phyloP scores from a whole-genome alignment of 2,888 invertebrate species.

The Hedychridium roseum region DNA sequence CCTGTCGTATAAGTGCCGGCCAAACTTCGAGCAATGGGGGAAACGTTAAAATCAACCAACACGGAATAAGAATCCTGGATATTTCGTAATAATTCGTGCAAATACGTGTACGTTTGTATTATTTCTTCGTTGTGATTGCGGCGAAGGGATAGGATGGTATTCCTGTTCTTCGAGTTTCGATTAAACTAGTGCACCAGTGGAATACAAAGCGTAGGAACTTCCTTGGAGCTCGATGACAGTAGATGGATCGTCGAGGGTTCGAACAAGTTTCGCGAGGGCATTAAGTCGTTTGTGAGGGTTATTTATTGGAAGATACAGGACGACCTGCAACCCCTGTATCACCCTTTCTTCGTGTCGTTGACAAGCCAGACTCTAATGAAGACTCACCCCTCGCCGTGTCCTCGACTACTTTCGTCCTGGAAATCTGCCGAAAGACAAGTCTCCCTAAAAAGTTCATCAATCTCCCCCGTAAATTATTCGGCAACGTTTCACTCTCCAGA shows the following conservation, averaged over 20 bases:
- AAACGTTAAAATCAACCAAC: background rate
- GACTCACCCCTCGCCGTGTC: slow-evolving; percentile 43
- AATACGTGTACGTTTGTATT: background rate
- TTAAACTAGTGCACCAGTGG: background rate
- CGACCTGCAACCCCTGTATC: slow-evolving; percentile 46
- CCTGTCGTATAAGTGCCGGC: no score
- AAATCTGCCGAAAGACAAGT: slow-evolving; percentile 26
- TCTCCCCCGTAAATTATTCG: no score
- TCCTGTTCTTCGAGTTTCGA: no score
- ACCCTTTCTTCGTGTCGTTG: slow-evolving; percentile 52
- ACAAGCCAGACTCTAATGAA: slow-evolving; percentile 55
- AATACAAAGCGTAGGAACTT: background rate
- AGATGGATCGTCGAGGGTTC: slow-evolving; percentile 10
- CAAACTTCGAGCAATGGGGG: no score
- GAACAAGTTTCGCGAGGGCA: slow-evolving; percentile 47
- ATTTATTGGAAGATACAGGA: slow-evolving; percentile 48
- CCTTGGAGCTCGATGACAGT: background rate
- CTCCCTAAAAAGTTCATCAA: slow-evolving; percentile 37
- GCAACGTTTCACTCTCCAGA: no score
- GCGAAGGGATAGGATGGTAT: no score
- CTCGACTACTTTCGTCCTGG: slow-evolving; percentile 14
- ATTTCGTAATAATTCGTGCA: background rate
- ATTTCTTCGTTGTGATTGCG: no score
- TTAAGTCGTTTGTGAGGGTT: slow-evolving; percentile 53
- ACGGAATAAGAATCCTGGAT: background rate